These are phyloP conservation scores for Eulemur coronatus DNA, from an alignment of 2,797 vertebrate genomes.

Conservation along the genomic window DNA sequence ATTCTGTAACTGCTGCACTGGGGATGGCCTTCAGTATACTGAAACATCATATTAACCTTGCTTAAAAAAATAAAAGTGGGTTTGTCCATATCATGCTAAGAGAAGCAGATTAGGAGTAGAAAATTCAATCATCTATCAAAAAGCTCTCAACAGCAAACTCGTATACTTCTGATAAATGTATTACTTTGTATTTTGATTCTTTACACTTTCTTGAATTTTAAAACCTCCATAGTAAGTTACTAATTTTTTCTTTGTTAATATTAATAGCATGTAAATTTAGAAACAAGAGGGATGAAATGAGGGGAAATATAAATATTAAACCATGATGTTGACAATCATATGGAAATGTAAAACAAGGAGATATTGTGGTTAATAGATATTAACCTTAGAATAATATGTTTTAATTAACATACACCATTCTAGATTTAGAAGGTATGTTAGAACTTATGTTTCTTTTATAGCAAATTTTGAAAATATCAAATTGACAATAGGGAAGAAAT, in stretches of 20 bases:
- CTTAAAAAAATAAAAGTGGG: not conserved
- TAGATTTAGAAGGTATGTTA: not conserved
- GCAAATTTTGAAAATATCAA: constrained; percentile 29
- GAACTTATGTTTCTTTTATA: not conserved
- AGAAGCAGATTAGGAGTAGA: not conserved
- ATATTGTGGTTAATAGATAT: not conserved
- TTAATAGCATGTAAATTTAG: not conserved
- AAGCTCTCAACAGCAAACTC: not conserved
- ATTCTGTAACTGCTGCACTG: not conserved
- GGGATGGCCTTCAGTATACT: not conserved
- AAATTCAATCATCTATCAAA: not conserved
- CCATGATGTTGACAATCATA: not conserved
- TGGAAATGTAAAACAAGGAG: not conserved
- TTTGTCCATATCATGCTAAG: not conserved
- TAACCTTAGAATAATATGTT: not conserved
- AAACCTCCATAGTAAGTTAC: not conserved
- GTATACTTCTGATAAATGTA: not conserved
- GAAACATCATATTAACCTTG: not conserved
- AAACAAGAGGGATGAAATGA: not conserved
- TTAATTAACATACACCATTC: not conserved
- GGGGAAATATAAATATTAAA: not conserved
- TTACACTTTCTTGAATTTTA: not conserved
- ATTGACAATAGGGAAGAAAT: not conserved
- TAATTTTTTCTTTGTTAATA: not conserved
- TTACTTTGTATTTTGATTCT: not conserved